A percentile compares a stretch with the other conserved stretches of the same genome.
phyloP scores from a whole-genome alignment of 2,113 vertebrate species.

The Misgurnus mizolepis region DNA sequence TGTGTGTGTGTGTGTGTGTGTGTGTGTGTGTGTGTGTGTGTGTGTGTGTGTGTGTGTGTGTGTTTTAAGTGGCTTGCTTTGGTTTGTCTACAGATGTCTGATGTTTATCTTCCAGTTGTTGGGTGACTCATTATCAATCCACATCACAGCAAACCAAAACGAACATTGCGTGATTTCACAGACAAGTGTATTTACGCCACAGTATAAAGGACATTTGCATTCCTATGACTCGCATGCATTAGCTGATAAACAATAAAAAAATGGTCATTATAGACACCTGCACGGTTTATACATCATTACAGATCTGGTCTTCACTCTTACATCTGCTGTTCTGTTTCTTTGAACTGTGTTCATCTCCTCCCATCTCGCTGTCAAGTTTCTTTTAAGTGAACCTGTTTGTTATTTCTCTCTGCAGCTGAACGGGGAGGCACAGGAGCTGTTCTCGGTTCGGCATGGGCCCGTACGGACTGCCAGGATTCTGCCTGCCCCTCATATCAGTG shows the following conservation, averaged over 20 bases:
- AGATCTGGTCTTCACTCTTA: background rate
- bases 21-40: background rate
- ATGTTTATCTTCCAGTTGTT: conserved; percentile 44
- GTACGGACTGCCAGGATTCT: conserved; percentile 88
- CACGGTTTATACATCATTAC: background rate
- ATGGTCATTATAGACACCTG: background rate
- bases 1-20: background rate
- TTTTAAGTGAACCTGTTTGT: conserved; percentile 1
- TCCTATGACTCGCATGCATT: background rate
- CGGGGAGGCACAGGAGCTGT: conserved; percentile 96
- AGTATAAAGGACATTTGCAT: conserved; percentile 5
- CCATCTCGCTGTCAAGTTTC: background rate
- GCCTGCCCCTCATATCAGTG: conserved; percentile 91
- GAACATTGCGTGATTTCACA: conserved; percentile 39
- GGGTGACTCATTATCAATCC: conserved; percentile 40
- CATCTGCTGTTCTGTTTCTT: conserved; percentile 2
- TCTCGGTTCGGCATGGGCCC: conserved; percentile 92
- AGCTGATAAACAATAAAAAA: background rate
- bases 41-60: background rate
- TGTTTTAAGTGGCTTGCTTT: conserved; percentile 21
- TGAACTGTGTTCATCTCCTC: background rate
- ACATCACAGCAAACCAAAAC: conserved; percentile 45
- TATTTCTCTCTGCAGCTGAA: conserved; percentile 78
- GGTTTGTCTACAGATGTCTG: conserved; percentile 38
- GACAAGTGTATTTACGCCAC: conserved; percentile 11